Evolutionary conservation across 2,888 invertebrate genomes (phyloP), one percentile per base, ranked within the genome.

Genomic region (Lymantria dispar): DNA sequence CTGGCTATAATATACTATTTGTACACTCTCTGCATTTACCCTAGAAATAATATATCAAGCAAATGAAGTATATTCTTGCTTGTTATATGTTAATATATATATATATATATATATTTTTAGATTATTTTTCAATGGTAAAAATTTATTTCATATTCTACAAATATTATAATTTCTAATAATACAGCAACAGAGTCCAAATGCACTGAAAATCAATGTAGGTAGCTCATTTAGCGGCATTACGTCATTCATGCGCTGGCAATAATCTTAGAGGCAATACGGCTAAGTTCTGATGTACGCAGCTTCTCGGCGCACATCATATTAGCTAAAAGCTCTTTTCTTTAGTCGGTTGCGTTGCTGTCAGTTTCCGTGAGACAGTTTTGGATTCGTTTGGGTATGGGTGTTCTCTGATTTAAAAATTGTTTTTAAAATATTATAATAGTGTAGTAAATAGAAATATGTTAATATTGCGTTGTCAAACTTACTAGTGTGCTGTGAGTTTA

Each of bases 171-270:
- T 5, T 22, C 22, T 22, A 22, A 22, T 22, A 22, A 22, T 7
- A 36, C 36, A 11, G 7, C 9, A 36, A 7, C 36, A 36, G 36
- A n/a, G n/a, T n/a, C n/a, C n/a, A 36, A 3, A 3, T n/a, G 9
- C 36, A 11, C 36, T 36, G 22, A 51, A 53, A 65, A 59, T 61
- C 54, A 55, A 55, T 57, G 48, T 30, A 33, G 10, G 33, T 33
- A 33, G 9, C 45, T 54, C 54, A 47, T 56, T 59, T 56, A 58
- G 46, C 54, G 54, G 73, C 62, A 48, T 87, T 78, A 86, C 87
- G 87, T 87, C 87, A 87, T 81, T 65, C 65, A 55, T 72, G 58
- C 68, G 74, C 80, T 86, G 86, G 87, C 85, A 84, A 80, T 70
- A 72, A 76, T 80, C 66, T 72, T 54, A 33, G 47, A 45, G 45